Evolutionary conservation across 2,888 invertebrate genomes (phyloP).

Genomic region (Tanypteryx hageni): DNA sequence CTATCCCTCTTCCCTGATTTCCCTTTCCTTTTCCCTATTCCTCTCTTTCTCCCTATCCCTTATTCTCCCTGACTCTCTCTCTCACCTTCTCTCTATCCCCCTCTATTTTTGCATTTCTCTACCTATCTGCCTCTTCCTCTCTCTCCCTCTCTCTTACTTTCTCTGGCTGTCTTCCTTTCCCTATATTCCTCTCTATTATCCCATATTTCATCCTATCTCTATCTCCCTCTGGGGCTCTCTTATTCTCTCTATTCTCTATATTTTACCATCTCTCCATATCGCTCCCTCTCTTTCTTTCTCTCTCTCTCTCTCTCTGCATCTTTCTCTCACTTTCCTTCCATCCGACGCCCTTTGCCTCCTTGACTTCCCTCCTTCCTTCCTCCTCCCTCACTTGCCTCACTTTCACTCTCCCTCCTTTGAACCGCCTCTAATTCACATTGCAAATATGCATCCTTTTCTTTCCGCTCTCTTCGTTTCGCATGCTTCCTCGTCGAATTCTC

Average conservation of each 20-base stretch:
- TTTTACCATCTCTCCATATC: not conserved
- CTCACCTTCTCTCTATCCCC: not conserved
- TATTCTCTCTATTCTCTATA: not conserved
- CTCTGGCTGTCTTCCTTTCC: not conserved
- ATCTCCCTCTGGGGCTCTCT: too few relatives aligned
- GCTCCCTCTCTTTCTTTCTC: not conserved
- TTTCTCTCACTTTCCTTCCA: not conserved
- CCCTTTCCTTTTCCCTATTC: not conserved
- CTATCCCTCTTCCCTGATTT: not conserved
- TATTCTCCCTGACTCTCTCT: not conserved
- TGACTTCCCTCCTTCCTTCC: not conserved
- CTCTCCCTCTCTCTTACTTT: not conserved
- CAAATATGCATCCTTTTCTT: slow-evolving; percentile 27
- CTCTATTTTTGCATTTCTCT: not conserved
- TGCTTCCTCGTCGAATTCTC: not conserved
- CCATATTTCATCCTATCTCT: not conserved
- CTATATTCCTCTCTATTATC: not conserved
- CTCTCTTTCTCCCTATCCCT: not conserved
- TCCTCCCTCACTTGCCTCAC: not conserved
- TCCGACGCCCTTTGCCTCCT: not conserved
- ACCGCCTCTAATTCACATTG: not conserved
- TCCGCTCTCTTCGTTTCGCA: too few relatives aligned
- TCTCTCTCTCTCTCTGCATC: not conserved
- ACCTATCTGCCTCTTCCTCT: not conserved
- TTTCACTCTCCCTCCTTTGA: slow-evolving; percentile 36